Conservation (phyloP, 2,113 vertebrate genomes). For the Apodemus sylvaticus region DNA sequence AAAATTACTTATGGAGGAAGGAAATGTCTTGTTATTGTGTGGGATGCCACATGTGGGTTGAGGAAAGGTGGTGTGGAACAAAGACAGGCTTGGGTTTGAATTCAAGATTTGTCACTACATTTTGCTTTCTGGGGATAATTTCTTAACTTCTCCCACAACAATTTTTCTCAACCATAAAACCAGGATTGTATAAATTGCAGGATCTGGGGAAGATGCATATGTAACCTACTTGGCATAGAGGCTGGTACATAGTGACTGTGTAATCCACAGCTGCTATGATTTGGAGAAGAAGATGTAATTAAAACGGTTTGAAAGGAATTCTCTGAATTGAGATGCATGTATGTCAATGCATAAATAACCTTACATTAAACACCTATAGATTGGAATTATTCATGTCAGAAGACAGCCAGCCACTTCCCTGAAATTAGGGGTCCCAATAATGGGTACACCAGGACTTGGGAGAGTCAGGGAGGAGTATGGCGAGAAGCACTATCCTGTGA, state of each 20-base stretch:
- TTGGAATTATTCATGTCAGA: neutral
- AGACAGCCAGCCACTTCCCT: neutral
- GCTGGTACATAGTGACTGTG: neutral
- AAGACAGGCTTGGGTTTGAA: neutral
- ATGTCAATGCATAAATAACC: neutral
- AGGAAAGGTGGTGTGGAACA: neutral
- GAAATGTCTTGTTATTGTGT: neutral
- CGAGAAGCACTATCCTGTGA: neutral
- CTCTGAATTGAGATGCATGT: slow-evolving; percentile 4
- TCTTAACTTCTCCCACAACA: neutral
- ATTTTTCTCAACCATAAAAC: slow-evolving; percentile 8
- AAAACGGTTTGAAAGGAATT: neutral
- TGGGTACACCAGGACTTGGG: neutral
- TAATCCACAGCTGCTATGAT: neutral
- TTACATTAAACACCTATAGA: neutral
- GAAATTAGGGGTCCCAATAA: neutral
- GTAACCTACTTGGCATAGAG: neutral
- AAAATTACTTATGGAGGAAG: neutral
- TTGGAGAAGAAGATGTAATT: neutral
- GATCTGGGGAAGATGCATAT: neutral
- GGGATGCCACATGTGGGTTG: neutral
- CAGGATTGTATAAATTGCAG: neutral
- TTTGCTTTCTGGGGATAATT: slow-evolving; percentile 5
- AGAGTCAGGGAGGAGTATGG: neutral
- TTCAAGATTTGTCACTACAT: neutral